Conservation (phyloP, 2,797 vertebrate species). For the Danio kyathit region DNA sequence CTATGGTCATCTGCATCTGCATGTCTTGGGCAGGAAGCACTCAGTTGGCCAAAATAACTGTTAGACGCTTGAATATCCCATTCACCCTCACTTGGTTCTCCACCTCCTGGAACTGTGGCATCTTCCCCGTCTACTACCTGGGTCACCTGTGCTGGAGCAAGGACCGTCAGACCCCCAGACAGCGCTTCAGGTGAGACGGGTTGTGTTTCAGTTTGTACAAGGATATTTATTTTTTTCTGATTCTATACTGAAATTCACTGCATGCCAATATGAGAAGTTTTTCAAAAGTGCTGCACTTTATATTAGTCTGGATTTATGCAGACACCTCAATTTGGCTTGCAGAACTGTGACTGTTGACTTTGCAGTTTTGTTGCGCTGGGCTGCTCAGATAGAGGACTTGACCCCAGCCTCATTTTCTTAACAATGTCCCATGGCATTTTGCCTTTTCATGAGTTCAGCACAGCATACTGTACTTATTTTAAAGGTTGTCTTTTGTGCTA, state of each 20-base stretch:
- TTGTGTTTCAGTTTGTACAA: conserved; percentile 3
- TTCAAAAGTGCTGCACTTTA: conserved; percentile 19
- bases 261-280: background rate
- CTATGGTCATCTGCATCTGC: conserved; percentile 90
- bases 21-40: conserved; percentile 94
- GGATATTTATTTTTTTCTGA: conserved; percentile 1
- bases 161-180: conserved; percentile 90
- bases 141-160: conserved; percentile 90
- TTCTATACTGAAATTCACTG: conserved; percentile 2
- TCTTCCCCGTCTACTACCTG: conserved; percentile 94
- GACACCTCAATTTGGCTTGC: background rate
- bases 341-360: background rate
- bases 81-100: conserved; percentile 98
- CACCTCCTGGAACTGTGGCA: conserved; percentile 95
- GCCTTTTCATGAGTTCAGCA: conserved; percentile 11
- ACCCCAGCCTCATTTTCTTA: conserved; percentile 34
- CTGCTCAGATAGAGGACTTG: conserved; percentile 10
- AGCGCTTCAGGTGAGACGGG: conserved; percentile 90
- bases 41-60: conserved; percentile 93
- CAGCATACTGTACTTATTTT: background rate
- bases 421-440: conserved; percentile 24
- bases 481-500: conserved; percentile 14
- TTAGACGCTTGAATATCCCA: conserved; percentile 89
- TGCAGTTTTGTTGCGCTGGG: background rate
- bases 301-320: conserved; percentile 15